Conservation (phyloP, 2,797 vertebrate genomes). For the Pogoniulus pusillus region DNA sequence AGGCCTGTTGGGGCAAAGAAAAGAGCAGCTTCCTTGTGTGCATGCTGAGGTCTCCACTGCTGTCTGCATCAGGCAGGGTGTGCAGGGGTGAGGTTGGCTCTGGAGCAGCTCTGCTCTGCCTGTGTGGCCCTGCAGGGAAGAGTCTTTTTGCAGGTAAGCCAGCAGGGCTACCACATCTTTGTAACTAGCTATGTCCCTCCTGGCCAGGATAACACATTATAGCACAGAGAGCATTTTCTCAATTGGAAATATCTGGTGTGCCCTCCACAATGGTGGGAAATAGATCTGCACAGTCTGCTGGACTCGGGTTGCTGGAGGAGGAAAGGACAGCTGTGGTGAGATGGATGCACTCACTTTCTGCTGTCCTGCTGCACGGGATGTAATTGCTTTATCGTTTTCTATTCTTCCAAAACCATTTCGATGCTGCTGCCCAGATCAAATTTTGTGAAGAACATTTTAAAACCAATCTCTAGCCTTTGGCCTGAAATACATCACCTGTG, state of each 20-base stretch:
- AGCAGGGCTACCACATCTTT: neutral
- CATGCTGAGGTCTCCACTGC: neutral
- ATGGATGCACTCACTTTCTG: constrained; percentile 46
- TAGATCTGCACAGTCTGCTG: constrained; percentile 45
- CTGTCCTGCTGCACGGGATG: constrained; percentile 15
- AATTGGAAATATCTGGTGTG: neutral
- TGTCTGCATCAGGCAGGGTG: neutral
- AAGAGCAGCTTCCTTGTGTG: neutral
- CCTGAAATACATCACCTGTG: constrained; percentile 57
- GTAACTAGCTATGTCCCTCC: constrained; percentile 21
- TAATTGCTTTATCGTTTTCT: constrained; percentile 53
- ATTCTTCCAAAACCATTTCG: neutral
- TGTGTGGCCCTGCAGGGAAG: neutral
- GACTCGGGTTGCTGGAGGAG: constrained; percentile 44
- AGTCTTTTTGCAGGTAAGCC: neutral
- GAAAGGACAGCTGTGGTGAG: constrained; percentile 34
- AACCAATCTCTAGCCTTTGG: constrained; percentile 48
- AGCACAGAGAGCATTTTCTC: neutral
- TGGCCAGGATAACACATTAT: neutral
- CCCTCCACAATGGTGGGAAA: constrained; percentile 2
- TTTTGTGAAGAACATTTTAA: constrained; percentile 52
- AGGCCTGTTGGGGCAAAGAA: neutral
- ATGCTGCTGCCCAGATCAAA: constrained; percentile 50
- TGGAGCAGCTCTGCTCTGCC: neutral
- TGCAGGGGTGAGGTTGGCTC: neutral